Evolutionary conservation across 2,888 invertebrate species (phyloP), one percentile per base, ranked within the genome.

Genomic region (Chymomyza caudatula): DNA sequence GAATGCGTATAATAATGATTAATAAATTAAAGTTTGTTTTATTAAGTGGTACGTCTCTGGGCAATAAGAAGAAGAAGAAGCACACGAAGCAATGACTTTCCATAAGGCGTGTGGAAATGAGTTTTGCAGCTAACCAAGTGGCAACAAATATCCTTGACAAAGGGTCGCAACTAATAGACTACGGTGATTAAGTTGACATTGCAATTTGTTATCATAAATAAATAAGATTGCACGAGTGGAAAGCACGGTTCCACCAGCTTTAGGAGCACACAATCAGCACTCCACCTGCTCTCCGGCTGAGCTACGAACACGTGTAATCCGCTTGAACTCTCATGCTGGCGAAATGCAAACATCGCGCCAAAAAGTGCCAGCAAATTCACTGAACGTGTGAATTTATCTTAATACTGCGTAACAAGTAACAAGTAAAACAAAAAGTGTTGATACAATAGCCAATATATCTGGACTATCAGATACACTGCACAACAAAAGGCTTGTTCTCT

Each of bases 131-230:
- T 4, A 23, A 62, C 65, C 65, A 69, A 59, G 17, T 8, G 37
- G n/a, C 42, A 56, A 22, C 22, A 53, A 43, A 59, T 42, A 42
- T 42, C 37, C 60, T 60, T 20, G 47, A 68, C 63, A 71, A 71
- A 51, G 68, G 64, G 58, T 54, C 67, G 60, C 58, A 78, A 84
- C 81, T 81, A 81, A 84, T 79, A 84, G 78, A 81, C 73, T 77
- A 72, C 69, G 79, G 79, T 81, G 82, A 78, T 82, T 82, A 84
- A 76, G 82, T 82, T 82, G 82, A 84, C 79, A 72, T 73, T 79
- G 85, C 79, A 82, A 84, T 82, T 84, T 82, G 85, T 79, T 82
- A 73, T 74, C 73, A 81, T 82, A 84, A 82, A 82, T 84, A 84
- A 84, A 82, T 79, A 76, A 84, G 84, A 78, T 79, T 78, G 77